A percentile compares a stretch with the other conserved stretches of the same genome.
Evolutionary conservation across 1,140 invertebrate genomes (phyloP).

Genomic region (Drosophila mayri): DNA sequence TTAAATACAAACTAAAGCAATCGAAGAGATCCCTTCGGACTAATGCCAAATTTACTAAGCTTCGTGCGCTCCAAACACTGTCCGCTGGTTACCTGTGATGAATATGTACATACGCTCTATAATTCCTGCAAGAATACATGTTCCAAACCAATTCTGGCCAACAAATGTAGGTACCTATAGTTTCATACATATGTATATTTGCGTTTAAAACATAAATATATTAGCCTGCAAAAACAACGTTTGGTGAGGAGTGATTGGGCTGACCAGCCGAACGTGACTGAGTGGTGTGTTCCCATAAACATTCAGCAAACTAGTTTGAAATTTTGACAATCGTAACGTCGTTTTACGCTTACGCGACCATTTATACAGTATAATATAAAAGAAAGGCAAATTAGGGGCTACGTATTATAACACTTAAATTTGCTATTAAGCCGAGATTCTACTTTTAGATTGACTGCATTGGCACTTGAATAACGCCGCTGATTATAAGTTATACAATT

Average conservation of each 20-base stretch:
- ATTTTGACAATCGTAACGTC: background rate
- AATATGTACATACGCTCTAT: too few species aligned
- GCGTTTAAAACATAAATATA: background rate
- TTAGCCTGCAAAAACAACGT: background rate
- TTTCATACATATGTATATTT: background rate
- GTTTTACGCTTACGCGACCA: background rate
- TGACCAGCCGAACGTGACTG: constrained; percentile 4
- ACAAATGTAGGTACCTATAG: too few species aligned
- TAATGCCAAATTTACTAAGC: too few species aligned
- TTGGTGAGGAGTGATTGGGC: background rate
- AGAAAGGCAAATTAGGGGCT: background rate
- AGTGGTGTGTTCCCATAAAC: background rate
- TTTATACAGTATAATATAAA: background rate
- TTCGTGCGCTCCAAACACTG: too few species aligned
- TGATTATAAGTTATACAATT: constrained; percentile 8
- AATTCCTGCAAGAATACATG: too few species aligned
- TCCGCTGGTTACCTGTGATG: too few species aligned
- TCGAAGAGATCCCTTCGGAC: too few species aligned
- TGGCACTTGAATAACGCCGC: background rate
- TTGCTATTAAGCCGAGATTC: background rate
- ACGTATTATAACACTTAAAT: background rate
- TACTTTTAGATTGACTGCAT: constrained; percentile 1
- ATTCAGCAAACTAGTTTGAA: background rate
- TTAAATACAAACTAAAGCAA: too few species aligned
- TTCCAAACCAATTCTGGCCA: too few species aligned